phyloP scores from a whole-genome alignment of 2,888 invertebrate genomes.

The Gandaritis pyraliata region DNA sequence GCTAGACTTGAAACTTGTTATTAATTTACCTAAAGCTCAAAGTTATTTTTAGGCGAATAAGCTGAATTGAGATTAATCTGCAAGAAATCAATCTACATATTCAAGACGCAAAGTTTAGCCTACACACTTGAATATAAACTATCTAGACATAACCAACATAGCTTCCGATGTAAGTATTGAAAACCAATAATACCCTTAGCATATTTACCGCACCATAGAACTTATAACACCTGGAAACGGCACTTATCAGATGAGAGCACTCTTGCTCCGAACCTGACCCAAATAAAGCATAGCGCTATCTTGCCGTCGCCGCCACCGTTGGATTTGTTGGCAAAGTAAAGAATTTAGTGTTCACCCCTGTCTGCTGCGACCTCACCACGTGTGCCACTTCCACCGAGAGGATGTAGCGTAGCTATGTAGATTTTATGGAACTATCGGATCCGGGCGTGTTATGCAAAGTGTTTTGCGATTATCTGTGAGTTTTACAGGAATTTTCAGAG shows the following conservation, averaged over 20 bases:
- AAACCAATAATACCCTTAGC: conserved; percentile 32
- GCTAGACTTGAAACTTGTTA: neutral
- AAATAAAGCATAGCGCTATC: conserved; percentile 65
- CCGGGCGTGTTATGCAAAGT: conserved; percentile 30
- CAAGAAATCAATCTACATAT: neutral
- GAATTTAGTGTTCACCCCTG: conserved; percentile 67
- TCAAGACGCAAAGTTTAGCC: neutral
- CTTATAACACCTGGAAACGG: conserved; percentile 39
- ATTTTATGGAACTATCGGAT: conserved; percentile 31
- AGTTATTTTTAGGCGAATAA: neutral
- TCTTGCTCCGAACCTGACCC: conserved; percentile 59
- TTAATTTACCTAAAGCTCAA: neutral
- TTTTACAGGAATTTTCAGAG: conserved; percentile 21
- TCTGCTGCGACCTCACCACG: conserved; percentile 51
- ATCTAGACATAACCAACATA: neutral
- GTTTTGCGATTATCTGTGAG: conserved; percentile 27
- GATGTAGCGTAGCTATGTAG: conserved; percentile 26
- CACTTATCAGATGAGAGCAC: conserved; percentile 53
- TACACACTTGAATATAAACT: neutral
- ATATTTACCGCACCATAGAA: conserved; percentile 37
- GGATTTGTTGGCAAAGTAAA: conserved; percentile 68
- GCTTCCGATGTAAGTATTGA: conserved; percentile 8
- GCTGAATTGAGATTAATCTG: neutral
- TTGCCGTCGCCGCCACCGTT: conserved; percentile 47
- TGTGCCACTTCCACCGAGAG: conserved; percentile 35